These are phyloP conservation scores for Rousettus leschenaultii DNA, from an alignment of 2,113 vertebrate genomes.

Conservation along the genomic window DNA sequence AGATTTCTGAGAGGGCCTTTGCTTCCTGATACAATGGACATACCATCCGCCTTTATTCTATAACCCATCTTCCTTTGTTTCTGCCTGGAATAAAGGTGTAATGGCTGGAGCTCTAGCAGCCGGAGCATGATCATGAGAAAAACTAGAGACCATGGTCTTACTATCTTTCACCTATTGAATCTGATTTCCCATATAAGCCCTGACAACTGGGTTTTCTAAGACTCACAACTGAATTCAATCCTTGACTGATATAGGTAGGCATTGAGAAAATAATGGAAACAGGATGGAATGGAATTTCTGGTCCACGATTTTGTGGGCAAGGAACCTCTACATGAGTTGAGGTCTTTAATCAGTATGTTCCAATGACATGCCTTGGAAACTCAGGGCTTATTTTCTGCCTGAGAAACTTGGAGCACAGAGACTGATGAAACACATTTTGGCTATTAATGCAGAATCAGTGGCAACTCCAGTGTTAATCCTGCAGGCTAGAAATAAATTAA, in stretches of 20 bases:
- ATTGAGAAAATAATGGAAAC: neutral
- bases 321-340: neutral
- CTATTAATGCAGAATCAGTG: neutral
- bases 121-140: neutral
- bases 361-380: neutral
- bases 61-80: neutral
- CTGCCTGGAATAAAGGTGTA: neutral
- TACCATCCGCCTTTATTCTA: neutral
- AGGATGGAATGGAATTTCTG: neutral
- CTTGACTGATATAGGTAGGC: neutral
- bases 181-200: neutral
- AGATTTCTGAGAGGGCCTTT: neutral
- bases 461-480: slow-evolving; percentile 38
- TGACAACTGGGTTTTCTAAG: neutral
- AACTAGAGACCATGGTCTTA: neutral
- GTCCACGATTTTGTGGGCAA: neutral
- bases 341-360: neutral
- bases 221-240: neutral
- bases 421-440: neutral
- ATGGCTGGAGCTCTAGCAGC: neutral
- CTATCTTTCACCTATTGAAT: neutral
- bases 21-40: neutral
- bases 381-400: neutral
- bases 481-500: slow-evolving; percentile 56
- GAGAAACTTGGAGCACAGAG: neutral